Percentiles rank a stretch among this genome's conserved stretches.
Evolutionary conservation across 2,888 invertebrate genomes (phyloP).

Genomic region (Piscicola geometra): DNA sequence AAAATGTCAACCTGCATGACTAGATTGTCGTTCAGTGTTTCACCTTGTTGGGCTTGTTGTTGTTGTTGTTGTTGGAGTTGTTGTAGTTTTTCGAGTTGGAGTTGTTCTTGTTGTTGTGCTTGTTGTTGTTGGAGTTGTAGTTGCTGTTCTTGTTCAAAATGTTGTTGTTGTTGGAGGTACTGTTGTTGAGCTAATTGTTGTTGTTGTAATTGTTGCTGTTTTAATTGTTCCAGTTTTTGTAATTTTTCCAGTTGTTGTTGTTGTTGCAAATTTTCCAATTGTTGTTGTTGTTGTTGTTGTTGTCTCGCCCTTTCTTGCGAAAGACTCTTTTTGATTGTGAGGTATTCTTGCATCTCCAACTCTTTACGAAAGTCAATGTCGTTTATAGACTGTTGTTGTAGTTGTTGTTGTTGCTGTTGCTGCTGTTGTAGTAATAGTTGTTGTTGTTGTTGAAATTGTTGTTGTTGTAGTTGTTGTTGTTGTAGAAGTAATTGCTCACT

Average conservation of each 20-base stretch:
- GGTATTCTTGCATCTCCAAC: too few species aligned
- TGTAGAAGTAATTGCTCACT: not conserved
- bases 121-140: not conserved
- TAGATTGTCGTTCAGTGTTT: slow-evolving; percentile 46
- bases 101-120: not conserved
- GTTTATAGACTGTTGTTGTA: not conserved
- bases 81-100: not conserved
- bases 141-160: not conserved
- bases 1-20: slow-evolving; percentile 53
- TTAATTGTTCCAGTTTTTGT: not conserved
- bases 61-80: slow-evolving; percentile 14
- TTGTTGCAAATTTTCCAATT: not conserved
- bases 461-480: not conserved
- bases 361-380: too few species aligned
- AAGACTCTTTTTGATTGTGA: too few species aligned
- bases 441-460: not conserved
- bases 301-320: not conserved
- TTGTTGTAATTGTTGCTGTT: not conserved
- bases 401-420: slow-evolving; percentile 1
- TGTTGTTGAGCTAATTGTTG: not conserved
- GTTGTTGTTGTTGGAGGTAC: not conserved
- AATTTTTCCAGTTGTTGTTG: not conserved
- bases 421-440: not conserved
- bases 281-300: slow-evolving; percentile 12
- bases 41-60: not conserved